Evolutionary conservation across 2,797 vertebrate species (phyloP), one percentile per base, ranked within the genome.

Genomic region (Meriones psammophilus): DNA sequence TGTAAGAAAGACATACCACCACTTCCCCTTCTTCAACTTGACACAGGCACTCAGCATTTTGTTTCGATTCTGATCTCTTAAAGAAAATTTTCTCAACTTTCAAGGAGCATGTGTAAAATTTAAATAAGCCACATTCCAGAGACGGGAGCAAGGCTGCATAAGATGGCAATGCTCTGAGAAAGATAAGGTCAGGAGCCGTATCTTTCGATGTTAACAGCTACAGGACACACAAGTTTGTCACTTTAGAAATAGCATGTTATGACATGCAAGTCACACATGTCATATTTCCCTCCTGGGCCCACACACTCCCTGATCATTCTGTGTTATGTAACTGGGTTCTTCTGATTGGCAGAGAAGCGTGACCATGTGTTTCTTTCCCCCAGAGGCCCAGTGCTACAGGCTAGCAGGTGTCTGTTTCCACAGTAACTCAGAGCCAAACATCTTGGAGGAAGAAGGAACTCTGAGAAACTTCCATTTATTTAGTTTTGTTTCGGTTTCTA

Each of bases 21-120:
- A 58, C 92, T 97, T 97, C 96, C 96, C 86, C 74, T 94, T 97
- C n/a, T 76, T 77, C 74, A 90, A 39, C 8, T 46, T 80, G 96
- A 78, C n/a, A 33, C 6, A 77, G 28, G 73, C 39, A n/a, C 77
- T 84, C 12, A 60, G 83, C 8, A 58, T 68, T 95, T 95, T 87
- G 56, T 96, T 94, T 95, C 86, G n/a, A 94, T 94, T 94, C 66
- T 96, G 73, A 88, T 93, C 54, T 85, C 30, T n/a, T 46, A 95
- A 91, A 76, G 77, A 94, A 88, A 91, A 18, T 28, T 87, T 96
- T 94, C 74, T 85, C 80, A 30, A 88, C 15, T 94, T 86, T 84
- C n/a, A 66, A 92, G 56, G 22, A 96, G 18, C 9, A 30, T 15
- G 8, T 88, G 42, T 18, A 56, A 90, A 91, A 92, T 60, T 6